Evolutionary conservation across 1,140 invertebrate genomes (phyloP), one percentile per base, ranked within the genome.

Genomic region (Pseudomyrmex pallidus): DNA sequence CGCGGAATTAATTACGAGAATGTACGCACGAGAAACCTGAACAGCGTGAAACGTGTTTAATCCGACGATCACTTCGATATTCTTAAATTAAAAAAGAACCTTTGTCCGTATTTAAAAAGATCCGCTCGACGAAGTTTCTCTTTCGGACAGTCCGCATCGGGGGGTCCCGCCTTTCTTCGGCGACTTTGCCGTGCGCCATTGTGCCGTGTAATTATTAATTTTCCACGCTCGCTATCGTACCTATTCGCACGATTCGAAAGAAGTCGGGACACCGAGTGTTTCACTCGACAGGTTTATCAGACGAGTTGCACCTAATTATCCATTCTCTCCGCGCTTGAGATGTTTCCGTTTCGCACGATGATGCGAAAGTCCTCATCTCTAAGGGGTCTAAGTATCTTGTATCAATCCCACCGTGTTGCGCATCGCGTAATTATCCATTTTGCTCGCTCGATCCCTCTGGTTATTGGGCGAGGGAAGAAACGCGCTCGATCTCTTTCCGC

Each of bases 181-280:
- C 12, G 22, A 61, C 12, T 56, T 70, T 12, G 20, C 25, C 52
- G 54, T 13, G 35, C 56, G 10, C 9, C 7, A 78, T 78, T 78
- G 52, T 68, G 20, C 54, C 67, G 13, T 78, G 13, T 48, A 80
- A 80, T 80, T 80, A 80, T 59, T 9, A 57, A 72, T 80, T 80
- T 46, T 17, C 44, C 66, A 72, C 54, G 12, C 54, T 70, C 54
- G 20, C 46, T 44, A 70, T 56, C 22, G 59, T n/a, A n/a, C 44
- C 44, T 80, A 72, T 80, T 35, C 35, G 35, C 66, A 48, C 44
- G 64, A 57, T 50, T 56, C 66, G 44, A 59, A 70, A 48, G 13
- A 25, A 25, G 4, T 2, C 35, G 13, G 25, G 20, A 44, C 1
- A 20, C 15, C 15, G 46, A 12, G 20, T 20, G 12, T 35, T 48